Base-by-base conservation (phyloP, 1,140 invertebrate species). In the Octopus bimaculoides region DNA sequence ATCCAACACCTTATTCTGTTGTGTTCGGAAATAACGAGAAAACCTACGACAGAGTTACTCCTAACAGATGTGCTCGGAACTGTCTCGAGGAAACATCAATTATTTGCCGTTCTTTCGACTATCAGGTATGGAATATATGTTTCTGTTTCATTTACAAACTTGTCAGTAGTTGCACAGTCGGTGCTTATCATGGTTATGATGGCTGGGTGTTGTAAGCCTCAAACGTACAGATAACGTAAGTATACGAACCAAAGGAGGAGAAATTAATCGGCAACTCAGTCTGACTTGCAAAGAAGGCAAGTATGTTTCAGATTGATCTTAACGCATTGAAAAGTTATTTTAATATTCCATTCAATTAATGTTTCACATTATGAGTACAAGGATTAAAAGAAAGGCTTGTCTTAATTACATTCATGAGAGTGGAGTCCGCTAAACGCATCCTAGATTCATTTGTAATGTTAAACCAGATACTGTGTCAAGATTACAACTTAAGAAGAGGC, bases 101-200 rank as follows among this genome's bases (percentile, higher is more conserved):
- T 79, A 81, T 89, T 26, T 89, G 88, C 78, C 79, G 87, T 54
- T 89, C 88, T 3, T 89, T 89, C 77, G 88, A 89, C 80, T 89
- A 89, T 81, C 85, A 88, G 86, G 88, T 89, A 82, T 77, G 81
- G 20, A 52, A 1, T 20, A 5, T 75, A 14, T 17, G 6, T 75
- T 75, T 52, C 73, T 26, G 10, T 74, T 52, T 74, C 2, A 20
- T 26, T 74, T 26, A 74, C 10, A 74, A 74, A 4, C 26, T 41
- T 41, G 26, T 41, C 26, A 41, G 26, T 41, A 41, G 26, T 41
- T 41, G 26, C 26, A 41, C 26, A 2, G 26, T 41, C 26, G 1
- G 26, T 41, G 1, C 26, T 41, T 41, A 41, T 41, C 26, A 41
- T 41, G 56, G 56, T 12, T 61, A 61, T 17, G 56, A 17, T 12